Conservation (phyloP, 2,888 invertebrate genomes). For the Erebia palarica region DNA sequence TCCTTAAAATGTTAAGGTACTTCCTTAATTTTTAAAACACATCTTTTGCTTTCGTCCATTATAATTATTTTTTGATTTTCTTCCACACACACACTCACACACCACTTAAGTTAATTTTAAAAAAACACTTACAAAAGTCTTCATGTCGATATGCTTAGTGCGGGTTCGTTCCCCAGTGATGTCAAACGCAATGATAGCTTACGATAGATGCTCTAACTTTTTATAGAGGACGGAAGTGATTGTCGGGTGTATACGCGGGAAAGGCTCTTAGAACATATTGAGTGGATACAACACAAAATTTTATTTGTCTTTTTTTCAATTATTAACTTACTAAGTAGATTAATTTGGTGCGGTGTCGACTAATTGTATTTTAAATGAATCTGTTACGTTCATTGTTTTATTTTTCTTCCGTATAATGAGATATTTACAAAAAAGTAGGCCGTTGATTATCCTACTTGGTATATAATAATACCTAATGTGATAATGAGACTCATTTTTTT, state of each 20-base stretch:
- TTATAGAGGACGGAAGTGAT: slow-evolving; percentile 78
- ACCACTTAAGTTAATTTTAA: slow-evolving; percentile 34
- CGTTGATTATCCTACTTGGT: too few species aligned
- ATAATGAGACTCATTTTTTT: too few species aligned
- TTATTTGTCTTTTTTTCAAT: slow-evolving; percentile 30
- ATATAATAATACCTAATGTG: too few species aligned
- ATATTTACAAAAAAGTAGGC: too few species aligned
- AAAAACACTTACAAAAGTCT: slow-evolving; percentile 70
- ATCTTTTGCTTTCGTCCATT: slow-evolving; percentile 18
- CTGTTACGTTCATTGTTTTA: not conserved
- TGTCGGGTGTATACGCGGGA: slow-evolving; percentile 59
- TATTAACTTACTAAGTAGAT: slow-evolving; percentile 37
- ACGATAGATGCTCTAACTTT: slow-evolving; percentile 67
- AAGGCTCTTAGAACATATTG: slow-evolving; percentile 60
- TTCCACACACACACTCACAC: slow-evolving; percentile 9
- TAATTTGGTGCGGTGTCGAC: not conserved
- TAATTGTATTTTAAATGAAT: slow-evolving; percentile 8
- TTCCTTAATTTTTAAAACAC: slow-evolving; percentile 17
- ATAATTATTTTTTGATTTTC: not conserved
- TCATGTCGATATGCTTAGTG: slow-evolving; percentile 61
- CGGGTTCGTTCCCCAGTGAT: slow-evolving; percentile 34
- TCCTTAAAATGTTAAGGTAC: not conserved
- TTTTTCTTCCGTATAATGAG: not conserved
- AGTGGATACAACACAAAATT: slow-evolving; percentile 47
- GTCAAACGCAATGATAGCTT: slow-evolving; percentile 60